Evolutionary conservation across 2,113 vertebrate species (phyloP).

Genomic region (Sander vitreus): DNA sequence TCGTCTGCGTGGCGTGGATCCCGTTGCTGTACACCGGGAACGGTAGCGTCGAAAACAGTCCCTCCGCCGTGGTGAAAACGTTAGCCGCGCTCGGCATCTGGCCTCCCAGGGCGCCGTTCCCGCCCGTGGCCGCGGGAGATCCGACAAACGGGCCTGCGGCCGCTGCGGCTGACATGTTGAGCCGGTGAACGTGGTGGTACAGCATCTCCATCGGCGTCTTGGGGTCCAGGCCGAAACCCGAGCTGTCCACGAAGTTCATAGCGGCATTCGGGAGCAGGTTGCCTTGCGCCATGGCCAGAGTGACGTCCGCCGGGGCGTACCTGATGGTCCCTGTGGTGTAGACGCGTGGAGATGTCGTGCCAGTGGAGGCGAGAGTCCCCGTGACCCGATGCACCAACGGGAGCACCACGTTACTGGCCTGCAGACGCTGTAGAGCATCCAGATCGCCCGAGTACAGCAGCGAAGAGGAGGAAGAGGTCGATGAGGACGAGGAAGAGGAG

Average conservation of each 20-base stretch:
- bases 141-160: constrained; percentile 89
- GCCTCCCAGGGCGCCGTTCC: constrained; percentile 86
- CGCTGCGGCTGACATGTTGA: constrained; percentile 91
- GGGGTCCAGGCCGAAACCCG: constrained; percentile 95
- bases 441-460: constrained; percentile 96
- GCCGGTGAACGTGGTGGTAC: constrained; percentile 98
- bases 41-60: constrained; percentile 97
- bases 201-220: constrained; percentile 99
- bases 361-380: constrained; percentile 91
- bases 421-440: constrained; percentile 96
- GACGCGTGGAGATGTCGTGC: constrained; percentile 93
- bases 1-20: constrained; percentile 95
- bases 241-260: constrained; percentile 97
- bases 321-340: constrained; percentile 99
- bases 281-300: constrained; percentile 94
- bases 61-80: constrained; percentile 97
- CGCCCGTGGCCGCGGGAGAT: constrained; percentile 82
- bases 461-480: constrained; percentile 90
- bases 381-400: constrained; percentile 97
- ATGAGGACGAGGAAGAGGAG: constrained; percentile 87
- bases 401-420: constrained; percentile 96
- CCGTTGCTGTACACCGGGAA: constrained; percentile 99
- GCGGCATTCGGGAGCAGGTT: constrained; percentile 95
- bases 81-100: constrained; percentile 94
- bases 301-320: constrained; percentile 98